Percentiles rank a stretch among this genome's conserved stretches.
Conservation (phyloP, 2,797 vertebrate species). For the Amblyopsis hoosieri region DNA sequence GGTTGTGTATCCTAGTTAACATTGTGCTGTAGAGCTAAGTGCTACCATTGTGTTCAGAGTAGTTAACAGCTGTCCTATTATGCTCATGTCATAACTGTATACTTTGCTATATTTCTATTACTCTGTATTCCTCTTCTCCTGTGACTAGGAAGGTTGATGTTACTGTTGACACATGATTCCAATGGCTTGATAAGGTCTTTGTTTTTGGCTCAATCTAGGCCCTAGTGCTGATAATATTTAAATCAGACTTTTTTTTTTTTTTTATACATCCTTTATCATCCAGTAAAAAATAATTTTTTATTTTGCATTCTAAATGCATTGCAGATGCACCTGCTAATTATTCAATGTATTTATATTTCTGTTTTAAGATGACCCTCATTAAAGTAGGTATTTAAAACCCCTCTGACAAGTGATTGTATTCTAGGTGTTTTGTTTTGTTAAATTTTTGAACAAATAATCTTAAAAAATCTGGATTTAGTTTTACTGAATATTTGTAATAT, state of each 20-base stretch:
- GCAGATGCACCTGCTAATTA: too few species aligned
- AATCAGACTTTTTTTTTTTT: constrained; percentile 19
- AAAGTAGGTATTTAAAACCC: too few species aligned
- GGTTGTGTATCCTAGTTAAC: constrained; percentile 57
- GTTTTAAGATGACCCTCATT: too few species aligned
- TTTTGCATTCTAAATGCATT: too few species aligned
- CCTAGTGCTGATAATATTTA: constrained; percentile 38
- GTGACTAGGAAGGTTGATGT: constrained; percentile 59
- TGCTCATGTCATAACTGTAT: constrained; percentile 60
- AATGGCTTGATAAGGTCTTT: constrained; percentile 39
- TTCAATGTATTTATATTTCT: too few species aligned
- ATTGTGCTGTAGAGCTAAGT: constrained; percentile 68
- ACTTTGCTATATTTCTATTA: constrained; percentile 39
- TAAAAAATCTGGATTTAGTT: background rate
- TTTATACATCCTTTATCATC: constrained; percentile 10
- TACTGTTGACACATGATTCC: constrained; percentile 50
- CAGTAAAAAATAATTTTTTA: background rate
- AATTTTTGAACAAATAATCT: background rate
- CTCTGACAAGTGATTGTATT: constrained; percentile 2
- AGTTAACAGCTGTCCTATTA: constrained; percentile 66
- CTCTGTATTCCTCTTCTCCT: constrained; percentile 59
- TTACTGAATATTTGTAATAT: too few species aligned
- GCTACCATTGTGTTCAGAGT: constrained; percentile 62
- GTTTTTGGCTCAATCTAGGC: constrained; percentile 26
- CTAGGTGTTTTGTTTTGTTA: background rate